Base-by-base conservation (phyloP, 37 sponge, comb jelly and placozoan genomes). In the Lycopodina hypogea region DNA sequence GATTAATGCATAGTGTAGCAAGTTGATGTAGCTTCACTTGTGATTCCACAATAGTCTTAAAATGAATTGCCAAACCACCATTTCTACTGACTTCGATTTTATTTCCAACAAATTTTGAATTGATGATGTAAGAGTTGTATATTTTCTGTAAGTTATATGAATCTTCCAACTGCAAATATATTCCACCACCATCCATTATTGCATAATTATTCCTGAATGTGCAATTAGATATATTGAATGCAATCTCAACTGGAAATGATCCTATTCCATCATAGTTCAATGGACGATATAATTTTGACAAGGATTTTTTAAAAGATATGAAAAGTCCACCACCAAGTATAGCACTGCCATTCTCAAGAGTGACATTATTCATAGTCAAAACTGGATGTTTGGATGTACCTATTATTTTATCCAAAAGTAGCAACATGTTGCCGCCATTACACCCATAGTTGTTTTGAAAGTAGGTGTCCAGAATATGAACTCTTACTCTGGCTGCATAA, bases 91-190 rank as follows among this genome's bases (percentile, higher is more conserved):
- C 2, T 2, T 34, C 34, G 2, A 65, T 33, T 24, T 24, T 4
- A 32, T 65, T 65, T 17, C 35, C 30, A 24, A 30, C 66, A 33
- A 65, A 65, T 30, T 28, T 65, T 32, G 35, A 32, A 11, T 30
- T 12, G 8, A 7, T 33, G 32, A 65, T 65, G 4, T 30, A 7
- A 28, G 34, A 8, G 11, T 65, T 34, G 2, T 32, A 30, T 30
- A 65, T 65, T 1, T 33, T 65, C 9, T 19, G 17, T 3, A 32
- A 33, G 33, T 3, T 32, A 24, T 32, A 11, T 7, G 30, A 17
- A 32, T 65, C 66, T 33, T 65, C 35, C 66, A 32, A 65, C 30
- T 81, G 73, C 17, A 63, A 26, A 48, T 64, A 81, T 61, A 81
- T 72, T 6, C 73, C 82, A 64, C 82, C 82, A 61, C 82, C 74